Conservation (phyloP, 2,113 vertebrate genomes). For the Siniperca knerii region DNA sequence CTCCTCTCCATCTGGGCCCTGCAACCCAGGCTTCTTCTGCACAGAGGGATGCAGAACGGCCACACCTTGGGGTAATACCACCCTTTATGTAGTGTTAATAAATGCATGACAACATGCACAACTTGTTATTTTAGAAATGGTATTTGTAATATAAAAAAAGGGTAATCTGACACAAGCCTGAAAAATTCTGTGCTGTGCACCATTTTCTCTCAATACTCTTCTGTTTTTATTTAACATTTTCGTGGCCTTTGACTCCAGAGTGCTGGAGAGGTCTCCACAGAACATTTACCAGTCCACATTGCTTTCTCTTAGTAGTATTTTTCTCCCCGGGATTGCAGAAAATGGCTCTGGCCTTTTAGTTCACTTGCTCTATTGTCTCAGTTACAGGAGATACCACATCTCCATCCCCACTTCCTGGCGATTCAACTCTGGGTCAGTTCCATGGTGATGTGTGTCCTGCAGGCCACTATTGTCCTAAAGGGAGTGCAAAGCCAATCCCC, state of each 20-base stretch:
- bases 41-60: constrained; percentile 79
- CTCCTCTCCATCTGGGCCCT: constrained; percentile 83
- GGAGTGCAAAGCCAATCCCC: constrained; percentile 73
- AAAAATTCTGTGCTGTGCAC: constrained; percentile 5
- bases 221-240: constrained; percentile 38
- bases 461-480: constrained; percentile 86
- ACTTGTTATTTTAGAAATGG: constrained; percentile 8
- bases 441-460: constrained; percentile 84
- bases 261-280: constrained; percentile 11
- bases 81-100: background rate
- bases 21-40: constrained; percentile 88
- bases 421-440: constrained; percentile 46
- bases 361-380: constrained; percentile 61
- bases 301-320: constrained; percentile 4
- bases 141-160: constrained; percentile 17
- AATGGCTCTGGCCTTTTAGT: constrained; percentile 53
- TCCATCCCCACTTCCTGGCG: constrained; percentile 29
- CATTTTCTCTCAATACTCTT: constrained; percentile 9
- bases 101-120: constrained; percentile 6
- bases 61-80: constrained; percentile 72
- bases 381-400: constrained; percentile 80
- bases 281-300: constrained; percentile 36
- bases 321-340: constrained; percentile 22
- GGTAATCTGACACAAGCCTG: constrained; percentile 4
- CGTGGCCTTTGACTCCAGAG: constrained; percentile 32